A percentile compares a stretch with the other conserved stretches of the same genome.
These are phyloP conservation scores for Epinephelus moara DNA, from an alignment of 2,113 vertebrate species.

Conservation along the genomic window DNA sequence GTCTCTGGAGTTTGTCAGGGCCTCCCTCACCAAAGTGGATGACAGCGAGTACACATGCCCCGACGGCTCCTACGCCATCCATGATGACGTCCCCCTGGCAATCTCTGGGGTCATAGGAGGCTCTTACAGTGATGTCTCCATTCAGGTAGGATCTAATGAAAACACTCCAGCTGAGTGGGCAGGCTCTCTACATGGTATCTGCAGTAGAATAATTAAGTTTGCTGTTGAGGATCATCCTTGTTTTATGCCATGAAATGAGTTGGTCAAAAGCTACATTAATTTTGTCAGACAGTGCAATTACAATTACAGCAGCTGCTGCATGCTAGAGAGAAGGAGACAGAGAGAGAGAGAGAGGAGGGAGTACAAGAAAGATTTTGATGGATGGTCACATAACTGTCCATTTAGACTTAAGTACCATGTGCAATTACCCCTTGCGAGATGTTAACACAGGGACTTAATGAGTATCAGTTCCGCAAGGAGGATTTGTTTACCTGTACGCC, in stretches of 20 bases:
- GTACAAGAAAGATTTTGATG: constrained; percentile 43
- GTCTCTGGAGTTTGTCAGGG: constrained; percentile 96
- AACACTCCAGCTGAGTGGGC: not conserved
- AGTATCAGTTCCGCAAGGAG: constrained; percentile 63
- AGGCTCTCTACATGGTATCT: not conserved
- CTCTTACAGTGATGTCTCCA: constrained; percentile 98
- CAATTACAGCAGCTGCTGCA: constrained; percentile 13
- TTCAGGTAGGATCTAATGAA: constrained; percentile 88
- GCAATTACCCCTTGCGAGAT: constrained; percentile 71
- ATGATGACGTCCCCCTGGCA: constrained; percentile 92
- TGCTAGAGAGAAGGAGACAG: not conserved
- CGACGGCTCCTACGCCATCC: constrained; percentile 95
- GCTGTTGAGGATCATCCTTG: not conserved
- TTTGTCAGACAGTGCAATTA: constrained; percentile 15
- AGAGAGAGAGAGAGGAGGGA: constrained; percentile 7
- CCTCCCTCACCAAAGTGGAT: constrained; percentile 94
- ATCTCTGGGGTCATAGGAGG: constrained; percentile 97
- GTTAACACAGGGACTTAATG: constrained; percentile 74
- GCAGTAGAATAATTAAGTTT: not conserved
- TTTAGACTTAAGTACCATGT: constrained; percentile 70
- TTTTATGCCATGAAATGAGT: constrained; percentile 6
- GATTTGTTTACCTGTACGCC: constrained; percentile 75
- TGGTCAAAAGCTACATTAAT: constrained; percentile 24
- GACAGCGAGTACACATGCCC: constrained; percentile 97
- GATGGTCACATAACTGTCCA: constrained; percentile 64